Conservation (phyloP, 2,888 invertebrate species). For the Papilio gigon region DNA sequence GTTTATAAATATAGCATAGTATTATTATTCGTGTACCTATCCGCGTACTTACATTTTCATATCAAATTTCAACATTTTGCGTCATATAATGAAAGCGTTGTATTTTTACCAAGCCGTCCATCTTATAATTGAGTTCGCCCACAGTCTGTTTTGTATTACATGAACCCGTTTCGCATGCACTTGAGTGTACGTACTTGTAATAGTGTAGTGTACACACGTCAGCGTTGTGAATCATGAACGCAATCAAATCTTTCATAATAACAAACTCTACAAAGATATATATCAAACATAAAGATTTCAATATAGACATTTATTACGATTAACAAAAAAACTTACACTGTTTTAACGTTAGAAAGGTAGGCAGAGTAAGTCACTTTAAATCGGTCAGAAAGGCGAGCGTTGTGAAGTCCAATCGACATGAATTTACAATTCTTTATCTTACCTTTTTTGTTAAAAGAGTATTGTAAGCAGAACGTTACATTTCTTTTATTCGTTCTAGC, state of each 20-base stretch:
- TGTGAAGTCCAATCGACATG: neutral
- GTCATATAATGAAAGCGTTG: constrained; percentile 30
- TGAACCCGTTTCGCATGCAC: constrained; percentile 33
- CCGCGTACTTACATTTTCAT: neutral
- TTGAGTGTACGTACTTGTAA: constrained; percentile 26
- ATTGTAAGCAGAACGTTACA: neutral
- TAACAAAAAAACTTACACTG: neutral
- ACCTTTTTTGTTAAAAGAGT: neutral
- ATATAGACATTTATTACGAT: neutral
- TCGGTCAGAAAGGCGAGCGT: neutral
- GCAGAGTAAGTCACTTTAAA: neutral
- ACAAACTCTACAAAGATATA: constrained; percentile 3
- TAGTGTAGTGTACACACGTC: constrained; percentile 19
- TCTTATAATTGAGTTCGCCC: constrained; percentile 39
- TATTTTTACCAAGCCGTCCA: constrained; percentile 39
- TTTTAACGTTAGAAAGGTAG: neutral
- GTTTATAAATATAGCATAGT: neutral
- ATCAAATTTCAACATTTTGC: constrained; percentile 27
- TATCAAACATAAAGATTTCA: neutral
- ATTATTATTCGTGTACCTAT: neutral
- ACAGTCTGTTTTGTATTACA: constrained; percentile 40
- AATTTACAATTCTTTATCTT: no score
- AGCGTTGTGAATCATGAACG: constrained; percentile 24
- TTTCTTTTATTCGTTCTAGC: no score
- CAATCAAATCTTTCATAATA: neutral